Conservation (phyloP, 2,113 vertebrate genomes). For the Varanus salvator region DNA sequence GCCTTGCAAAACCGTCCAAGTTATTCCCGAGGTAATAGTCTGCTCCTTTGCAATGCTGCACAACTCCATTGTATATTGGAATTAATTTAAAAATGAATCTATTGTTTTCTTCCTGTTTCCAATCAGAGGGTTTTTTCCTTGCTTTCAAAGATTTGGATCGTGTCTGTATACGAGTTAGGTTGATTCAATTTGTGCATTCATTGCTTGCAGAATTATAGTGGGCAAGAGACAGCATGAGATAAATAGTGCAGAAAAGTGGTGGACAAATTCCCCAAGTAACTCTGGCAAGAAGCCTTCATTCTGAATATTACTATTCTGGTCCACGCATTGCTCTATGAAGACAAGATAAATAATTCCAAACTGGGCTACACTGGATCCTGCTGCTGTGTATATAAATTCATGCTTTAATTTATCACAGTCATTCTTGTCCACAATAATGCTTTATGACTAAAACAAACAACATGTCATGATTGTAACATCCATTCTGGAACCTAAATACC, state of each 20-base stretch:
- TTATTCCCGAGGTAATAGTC: slow-evolving; percentile 35
- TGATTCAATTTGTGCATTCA: slow-evolving; percentile 40
- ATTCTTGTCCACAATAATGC: not conserved
- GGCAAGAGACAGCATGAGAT: slow-evolving; percentile 38
- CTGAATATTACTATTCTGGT: not conserved
- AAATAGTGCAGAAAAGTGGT: slow-evolving; percentile 38
- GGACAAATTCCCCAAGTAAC: slow-evolving; percentile 40
- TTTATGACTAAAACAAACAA: slow-evolving; percentile 14
- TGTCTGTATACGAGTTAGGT: not conserved
- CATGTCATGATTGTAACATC: not conserved
- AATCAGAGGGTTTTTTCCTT: slow-evolving; percentile 5
- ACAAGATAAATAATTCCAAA: not conserved
- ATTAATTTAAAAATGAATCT: slow-evolving; percentile 41
- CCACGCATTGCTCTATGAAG: not conserved
- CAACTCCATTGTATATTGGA: slow-evolving; percentile 42
- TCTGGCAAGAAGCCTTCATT: slow-evolving; percentile 17
- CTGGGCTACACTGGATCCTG: not conserved
- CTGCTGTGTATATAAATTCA: not conserved
- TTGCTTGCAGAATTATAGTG: slow-evolving; percentile 11
- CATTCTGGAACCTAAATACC: slow-evolving; percentile 22
- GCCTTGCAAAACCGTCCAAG: slow-evolving; percentile 40
- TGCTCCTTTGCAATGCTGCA: slow-evolving; percentile 4
- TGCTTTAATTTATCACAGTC: slow-evolving; percentile 10
- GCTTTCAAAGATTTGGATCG: slow-evolving; percentile 34
- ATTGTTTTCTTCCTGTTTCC: slow-evolving; percentile 37